These are phyloP conservation scores for Steatocranus sp. DNA, from an alignment of 2,797 vertebrate species.

Conservation along the genomic window DNA sequence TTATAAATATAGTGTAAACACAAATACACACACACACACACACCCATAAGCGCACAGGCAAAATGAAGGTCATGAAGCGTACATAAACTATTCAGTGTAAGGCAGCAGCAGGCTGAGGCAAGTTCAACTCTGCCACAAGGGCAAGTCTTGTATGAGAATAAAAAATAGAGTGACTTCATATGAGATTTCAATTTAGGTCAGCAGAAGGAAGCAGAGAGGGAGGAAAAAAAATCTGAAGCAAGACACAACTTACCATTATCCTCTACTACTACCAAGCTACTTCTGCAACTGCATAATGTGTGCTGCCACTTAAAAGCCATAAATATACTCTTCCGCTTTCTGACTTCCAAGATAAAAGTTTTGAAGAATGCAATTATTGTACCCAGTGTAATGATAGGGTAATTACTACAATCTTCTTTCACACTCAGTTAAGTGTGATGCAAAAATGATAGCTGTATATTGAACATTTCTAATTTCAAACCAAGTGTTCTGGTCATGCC, in stretches of 20 bases:
- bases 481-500: neutral
- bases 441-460: neutral
- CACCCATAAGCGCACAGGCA: neutral
- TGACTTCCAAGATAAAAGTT: neutral
- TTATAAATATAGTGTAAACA: neutral
- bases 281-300: neutral
- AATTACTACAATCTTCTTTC: neutral
- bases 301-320: neutral
- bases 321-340: neutral
- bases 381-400: slow-evolving; percentile 22
- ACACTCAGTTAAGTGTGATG: neutral
- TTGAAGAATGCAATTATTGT: slow-evolving; percentile 2
- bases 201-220: neutral
- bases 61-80: neutral
- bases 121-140: slow-evolving; percentile 28
- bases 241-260: neutral
- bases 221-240: neutral
- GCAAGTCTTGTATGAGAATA: slow-evolving; percentile 1
- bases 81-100: neutral
- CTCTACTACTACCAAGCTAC: neutral
- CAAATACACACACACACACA: neutral
- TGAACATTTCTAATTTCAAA: neutral
- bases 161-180: neutral
- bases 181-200: slow-evolving; percentile 38
- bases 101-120: slow-evolving; percentile 47